Evolutionary conservation across 2,113 vertebrate species (phyloP).

Genomic region (Zosterops hypoxanthus): DNA sequence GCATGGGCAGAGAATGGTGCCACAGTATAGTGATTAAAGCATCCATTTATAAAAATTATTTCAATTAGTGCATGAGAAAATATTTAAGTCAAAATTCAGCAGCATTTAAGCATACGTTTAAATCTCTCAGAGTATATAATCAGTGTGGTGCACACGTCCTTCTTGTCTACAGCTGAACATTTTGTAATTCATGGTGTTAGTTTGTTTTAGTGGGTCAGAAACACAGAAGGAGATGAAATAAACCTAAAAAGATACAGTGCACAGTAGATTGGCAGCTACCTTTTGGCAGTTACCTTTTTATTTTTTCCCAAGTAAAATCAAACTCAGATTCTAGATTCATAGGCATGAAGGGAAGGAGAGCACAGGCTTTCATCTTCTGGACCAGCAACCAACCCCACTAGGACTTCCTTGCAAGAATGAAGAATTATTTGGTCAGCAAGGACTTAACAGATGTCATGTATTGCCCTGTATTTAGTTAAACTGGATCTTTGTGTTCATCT

Average conservation of each 20-base stretch:
- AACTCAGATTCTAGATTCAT: neutral
- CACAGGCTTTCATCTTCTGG: neutral
- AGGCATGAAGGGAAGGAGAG: neutral
- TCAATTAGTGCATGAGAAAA: neutral
- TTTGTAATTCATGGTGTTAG: neutral
- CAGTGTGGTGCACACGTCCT: fast-evolving
- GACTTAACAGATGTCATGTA: neutral
- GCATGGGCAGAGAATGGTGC: neutral
- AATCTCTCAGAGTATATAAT: neutral
- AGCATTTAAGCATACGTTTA: neutral
- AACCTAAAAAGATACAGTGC: neutral
- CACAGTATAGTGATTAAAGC: neutral
- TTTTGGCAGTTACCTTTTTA: neutral
- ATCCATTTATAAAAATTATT: neutral
- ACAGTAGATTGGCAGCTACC: neutral
- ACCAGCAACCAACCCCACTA: neutral
- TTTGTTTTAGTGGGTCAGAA: neutral
- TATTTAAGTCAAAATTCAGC: neutral
- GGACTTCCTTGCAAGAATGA: neutral
- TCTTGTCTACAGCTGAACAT: neutral
- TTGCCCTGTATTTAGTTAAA: neutral
- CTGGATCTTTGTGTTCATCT: neutral
- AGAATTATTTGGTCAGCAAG: neutral
- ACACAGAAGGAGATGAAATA: neutral
- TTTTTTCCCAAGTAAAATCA: neutral